Evolutionary conservation across 2,888 invertebrate species (phyloP).

Genomic region (Chymomyza caudatula): DNA sequence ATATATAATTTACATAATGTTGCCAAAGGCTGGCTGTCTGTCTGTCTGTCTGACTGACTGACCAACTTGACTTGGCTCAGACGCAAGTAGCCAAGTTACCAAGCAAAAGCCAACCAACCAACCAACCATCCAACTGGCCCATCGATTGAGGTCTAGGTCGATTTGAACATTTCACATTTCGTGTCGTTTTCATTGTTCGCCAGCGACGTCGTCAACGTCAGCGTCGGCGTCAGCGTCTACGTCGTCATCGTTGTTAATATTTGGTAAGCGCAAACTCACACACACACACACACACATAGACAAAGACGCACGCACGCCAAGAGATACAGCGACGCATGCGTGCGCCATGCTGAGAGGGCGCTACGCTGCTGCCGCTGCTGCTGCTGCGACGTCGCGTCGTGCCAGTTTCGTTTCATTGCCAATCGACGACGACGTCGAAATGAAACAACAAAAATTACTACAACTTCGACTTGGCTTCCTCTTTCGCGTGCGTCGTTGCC

Average conservation of each 20-base stretch:
- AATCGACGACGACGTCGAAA: conserved; percentile 38
- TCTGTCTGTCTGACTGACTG: background rate
- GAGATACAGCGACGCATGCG: conserved; percentile 59
- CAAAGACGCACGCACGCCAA: too few species aligned
- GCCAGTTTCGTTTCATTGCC: conserved; percentile 70
- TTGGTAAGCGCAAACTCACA: conserved; percentile 46
- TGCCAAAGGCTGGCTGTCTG: conserved; percentile 41
- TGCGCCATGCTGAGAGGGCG: conserved; percentile 26
- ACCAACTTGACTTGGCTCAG: background rate
- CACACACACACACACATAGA: conserved; percentile 25
- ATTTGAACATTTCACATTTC: conserved; percentile 70
- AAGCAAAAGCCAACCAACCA: conserved; percentile 9
- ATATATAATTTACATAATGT: conserved; percentile 62
- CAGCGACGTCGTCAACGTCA: background rate
- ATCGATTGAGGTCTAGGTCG: conserved; percentile 77
- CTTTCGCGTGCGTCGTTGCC: conserved; percentile 39
- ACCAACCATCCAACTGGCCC: conserved; percentile 29
- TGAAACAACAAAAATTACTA: background rate
- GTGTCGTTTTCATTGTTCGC: conserved; percentile 68
- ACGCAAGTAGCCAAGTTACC: background rate
- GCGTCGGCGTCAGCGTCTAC: conserved; percentile 12
- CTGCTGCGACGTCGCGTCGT: conserved; percentile 39
- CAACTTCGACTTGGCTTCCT: conserved; percentile 49
- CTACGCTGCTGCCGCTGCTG: too few species aligned
- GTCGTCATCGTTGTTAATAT: conserved; percentile 34